These are phyloP conservation scores for Drosophila funebris DNA, from an alignment of 1,140 invertebrate genomes.

Conservation along the genomic window DNA sequence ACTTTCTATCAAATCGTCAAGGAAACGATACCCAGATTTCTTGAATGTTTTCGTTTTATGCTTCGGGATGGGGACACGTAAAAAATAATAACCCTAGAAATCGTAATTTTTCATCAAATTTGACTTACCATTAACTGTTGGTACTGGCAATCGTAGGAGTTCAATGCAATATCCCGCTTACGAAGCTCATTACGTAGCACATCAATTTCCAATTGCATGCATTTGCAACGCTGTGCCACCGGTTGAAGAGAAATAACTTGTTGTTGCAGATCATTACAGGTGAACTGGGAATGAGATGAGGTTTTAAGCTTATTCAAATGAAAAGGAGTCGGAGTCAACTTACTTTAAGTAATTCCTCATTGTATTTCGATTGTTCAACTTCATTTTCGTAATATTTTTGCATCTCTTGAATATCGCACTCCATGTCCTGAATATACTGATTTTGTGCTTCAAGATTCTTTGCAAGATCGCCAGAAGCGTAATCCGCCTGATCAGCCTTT, in stretches of 20 bases:
- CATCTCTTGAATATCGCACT: conserved; percentile 69
- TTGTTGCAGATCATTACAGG: conserved; percentile 62
- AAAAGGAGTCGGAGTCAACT: not conserved
- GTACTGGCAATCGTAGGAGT: conserved; percentile 74
- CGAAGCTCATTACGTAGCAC: conserved; percentile 61
- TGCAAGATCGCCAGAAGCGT: conserved; percentile 17
- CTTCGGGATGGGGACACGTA: conserved; percentile 30
- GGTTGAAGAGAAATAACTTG: conserved; percentile 43
- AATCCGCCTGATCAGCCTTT: conserved; percentile 27
- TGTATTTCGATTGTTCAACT: conserved; percentile 55
- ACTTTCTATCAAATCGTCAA: conserved; percentile 49
- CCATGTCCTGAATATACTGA: conserved; percentile 52
- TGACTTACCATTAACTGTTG: conserved; percentile 74
- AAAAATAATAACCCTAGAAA: conserved; percentile 1
- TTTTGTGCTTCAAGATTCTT: conserved; percentile 44
- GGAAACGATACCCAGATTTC: conserved; percentile 69
- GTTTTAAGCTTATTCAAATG: not conserved
- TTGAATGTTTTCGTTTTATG: conserved; percentile 66
- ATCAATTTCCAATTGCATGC: conserved; percentile 55
- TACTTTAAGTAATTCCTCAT: conserved; percentile 63
- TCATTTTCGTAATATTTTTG: conserved; percentile 69
- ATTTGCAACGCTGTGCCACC: conserved; percentile 41
- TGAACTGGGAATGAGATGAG: conserved; percentile 36
- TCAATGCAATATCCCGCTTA: conserved; percentile 60
- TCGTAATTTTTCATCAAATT: not conserved